Conservation (phyloP, 2,888 invertebrate species). For the Tuberolachnus salignus region DNA sequence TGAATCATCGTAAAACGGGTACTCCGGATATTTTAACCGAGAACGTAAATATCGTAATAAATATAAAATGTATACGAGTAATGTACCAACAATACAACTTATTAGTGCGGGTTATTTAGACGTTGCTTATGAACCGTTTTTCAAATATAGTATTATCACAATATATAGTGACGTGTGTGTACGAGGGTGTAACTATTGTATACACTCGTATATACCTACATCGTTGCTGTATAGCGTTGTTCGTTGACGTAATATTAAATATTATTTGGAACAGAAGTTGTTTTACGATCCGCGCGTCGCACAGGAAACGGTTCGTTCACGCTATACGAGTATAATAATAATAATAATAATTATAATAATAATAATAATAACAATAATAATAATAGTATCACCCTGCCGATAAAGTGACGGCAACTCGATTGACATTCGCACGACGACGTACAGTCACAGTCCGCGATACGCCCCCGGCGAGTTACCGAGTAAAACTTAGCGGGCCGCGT, state of each 20-base stretch:
- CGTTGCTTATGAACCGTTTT: too few relatives aligned
- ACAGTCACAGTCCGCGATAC: too few relatives aligned
- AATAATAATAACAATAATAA: slow-evolving; percentile 8
- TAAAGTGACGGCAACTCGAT: slow-evolving; percentile 40
- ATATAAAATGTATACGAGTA: too few relatives aligned
- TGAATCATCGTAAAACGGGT: too few relatives aligned
- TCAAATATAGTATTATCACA: background rate
- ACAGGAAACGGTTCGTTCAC: slow-evolving; percentile 55
- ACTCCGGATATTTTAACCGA: too few relatives aligned
- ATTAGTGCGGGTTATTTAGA: too few relatives aligned
- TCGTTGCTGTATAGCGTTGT: background rate
- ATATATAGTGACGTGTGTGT: slow-evolving; percentile 4
- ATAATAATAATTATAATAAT: slow-evolving; percentile 31
- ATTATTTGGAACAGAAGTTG: slow-evolving; percentile 32
- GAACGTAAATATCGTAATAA: too few relatives aligned
- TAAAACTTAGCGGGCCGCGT: too few relatives aligned
- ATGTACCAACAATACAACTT: too few relatives aligned
- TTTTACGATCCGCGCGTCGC: slow-evolving; percentile 38
- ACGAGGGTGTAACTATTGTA: too few relatives aligned
- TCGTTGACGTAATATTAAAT: slow-evolving; percentile 39
- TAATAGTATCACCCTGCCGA: slow-evolving; percentile 42
- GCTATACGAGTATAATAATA: background rate
- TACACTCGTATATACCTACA: too few relatives aligned
- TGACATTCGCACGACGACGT: slow-evolving; percentile 34
- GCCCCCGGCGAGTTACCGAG: too few relatives aligned